Conservation (phyloP, 2,113 vertebrate genomes). For the Mus pahari region DNA sequence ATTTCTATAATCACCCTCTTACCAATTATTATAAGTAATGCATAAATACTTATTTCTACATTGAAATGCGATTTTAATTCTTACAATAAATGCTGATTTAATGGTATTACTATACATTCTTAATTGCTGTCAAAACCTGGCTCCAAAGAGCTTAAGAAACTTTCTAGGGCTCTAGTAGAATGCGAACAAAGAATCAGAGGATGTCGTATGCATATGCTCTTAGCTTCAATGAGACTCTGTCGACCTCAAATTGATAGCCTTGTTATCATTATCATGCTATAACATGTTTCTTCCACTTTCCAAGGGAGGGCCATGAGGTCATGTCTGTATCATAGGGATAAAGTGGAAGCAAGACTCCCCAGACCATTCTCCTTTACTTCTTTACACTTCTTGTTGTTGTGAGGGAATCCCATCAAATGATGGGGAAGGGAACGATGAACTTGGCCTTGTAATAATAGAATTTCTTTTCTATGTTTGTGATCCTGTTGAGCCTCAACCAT, state of each 20-base stretch:
- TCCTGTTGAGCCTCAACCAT: neutral
- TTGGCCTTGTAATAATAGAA: neutral
- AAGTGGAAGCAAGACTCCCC: neutral
- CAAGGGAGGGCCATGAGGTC: neutral
- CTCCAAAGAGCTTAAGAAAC: neutral
- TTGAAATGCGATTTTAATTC: constrained; percentile 5
- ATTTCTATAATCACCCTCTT: neutral
- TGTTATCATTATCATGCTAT: neutral
- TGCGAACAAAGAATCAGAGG: neutral
- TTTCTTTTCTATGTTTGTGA: constrained; percentile 49
- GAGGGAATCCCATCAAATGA: neutral
- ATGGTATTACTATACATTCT: neutral
- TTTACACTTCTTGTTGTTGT: neutral
- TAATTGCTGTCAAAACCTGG: neutral
- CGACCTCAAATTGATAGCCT: neutral
- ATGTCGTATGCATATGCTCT: neutral
- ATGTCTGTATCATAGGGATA: neutral
- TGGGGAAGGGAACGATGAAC: neutral
- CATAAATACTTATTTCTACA: neutral
- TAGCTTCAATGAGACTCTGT: neutral
- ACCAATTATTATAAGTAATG: neutral
- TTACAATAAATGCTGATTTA: neutral
- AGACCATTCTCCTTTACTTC: neutral
- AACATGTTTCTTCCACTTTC: neutral
- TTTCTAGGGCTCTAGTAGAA: neutral